Base-by-base conservation (phyloP, 2,888 invertebrate genomes). In the Isoperla grammatica region DNA sequence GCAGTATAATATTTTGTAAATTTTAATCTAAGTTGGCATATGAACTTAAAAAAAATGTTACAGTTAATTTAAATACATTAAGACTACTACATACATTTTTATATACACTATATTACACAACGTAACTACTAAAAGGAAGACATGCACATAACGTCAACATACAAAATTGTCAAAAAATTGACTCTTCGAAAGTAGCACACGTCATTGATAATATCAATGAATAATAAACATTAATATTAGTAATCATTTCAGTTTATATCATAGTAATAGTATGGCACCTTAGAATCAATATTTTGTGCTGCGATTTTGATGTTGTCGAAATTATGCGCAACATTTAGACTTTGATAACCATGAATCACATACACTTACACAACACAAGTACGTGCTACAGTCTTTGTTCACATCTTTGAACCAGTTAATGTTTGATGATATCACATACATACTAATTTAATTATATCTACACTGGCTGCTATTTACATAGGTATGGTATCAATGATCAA, bases 11-110 rank as follows among this genome's bases (percentile, higher is more conserved):
- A 29, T 53, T 53, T 53, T 37, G 37, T 37, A 39, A 53, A 37
- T 53, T 53, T 17, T 53, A 53, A 39, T 53, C 37, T 50, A 53
- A 53, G 53, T 53, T 53, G 53, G 37, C 53, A 39, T 53, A 39
- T 53, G 39, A 53, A 37, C 39, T 53, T 39, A 53, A 53, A 53
- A 53, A 53, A 53, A 19, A 39, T n/a, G 15, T 17, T 53, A 53
- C 53, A 53, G 53, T 53, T 53, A 53, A 53, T 53, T 29, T 29
- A 53, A 53, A 53, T 50, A 50, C 37, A 37, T 37, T 53, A 53
- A 53, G n/a, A 46, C 46, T 46, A 39, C 15, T 23, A 49, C 29
- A 15, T 49, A 49, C 35, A 53, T 37, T 17, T 20, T 15, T 37
- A 37, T 53, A 15, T 53, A 53, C 53, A 53, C 37, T 37, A 53